Conservation (phyloP, 2,797 vertebrate genomes). For the Anguilla obscura region DNA sequence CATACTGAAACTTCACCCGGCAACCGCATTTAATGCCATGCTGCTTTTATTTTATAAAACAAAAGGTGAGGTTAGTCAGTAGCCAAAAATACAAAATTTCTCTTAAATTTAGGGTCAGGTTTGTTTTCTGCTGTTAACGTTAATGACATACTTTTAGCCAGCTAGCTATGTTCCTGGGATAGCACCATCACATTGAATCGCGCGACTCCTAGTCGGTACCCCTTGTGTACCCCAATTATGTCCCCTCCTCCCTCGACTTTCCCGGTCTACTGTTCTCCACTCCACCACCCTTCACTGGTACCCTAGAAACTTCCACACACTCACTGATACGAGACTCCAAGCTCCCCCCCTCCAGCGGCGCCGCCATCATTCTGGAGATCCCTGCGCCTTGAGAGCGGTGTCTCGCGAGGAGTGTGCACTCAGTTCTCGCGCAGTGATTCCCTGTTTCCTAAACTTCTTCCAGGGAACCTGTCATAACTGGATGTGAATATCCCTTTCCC, state of each 20-base stretch:
- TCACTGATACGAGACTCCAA: constrained; percentile 91
- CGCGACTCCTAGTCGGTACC: not conserved
- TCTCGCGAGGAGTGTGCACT: constrained; percentile 55
- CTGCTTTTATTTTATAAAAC: constrained; percentile 23
- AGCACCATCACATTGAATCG: not conserved
- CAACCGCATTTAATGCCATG: not conserved
- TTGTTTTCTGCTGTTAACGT: not conserved
- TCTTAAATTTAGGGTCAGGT: not conserved
- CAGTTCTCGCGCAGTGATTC: not conserved
- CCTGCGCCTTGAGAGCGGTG: constrained; percentile 42
- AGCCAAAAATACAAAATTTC: not conserved
- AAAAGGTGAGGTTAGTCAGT: not conserved
- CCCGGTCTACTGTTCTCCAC: not conserved
- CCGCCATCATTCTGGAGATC: constrained; percentile 72
- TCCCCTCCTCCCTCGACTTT: not conserved
- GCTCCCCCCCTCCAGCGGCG: constrained; percentile 80
- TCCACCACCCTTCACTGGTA: not conserved
- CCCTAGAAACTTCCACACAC: constrained; percentile 54
- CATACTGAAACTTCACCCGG: not conserved
- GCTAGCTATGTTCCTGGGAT: not conserved
- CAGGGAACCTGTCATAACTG: not conserved
- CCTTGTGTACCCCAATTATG: not conserved
- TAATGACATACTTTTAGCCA: not conserved
- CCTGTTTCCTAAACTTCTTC: not conserved
- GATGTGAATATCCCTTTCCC: not conserved